Evolutionary conservation across 2,113 vertebrate species (phyloP).

Genomic region (Anser cygnoides): DNA sequence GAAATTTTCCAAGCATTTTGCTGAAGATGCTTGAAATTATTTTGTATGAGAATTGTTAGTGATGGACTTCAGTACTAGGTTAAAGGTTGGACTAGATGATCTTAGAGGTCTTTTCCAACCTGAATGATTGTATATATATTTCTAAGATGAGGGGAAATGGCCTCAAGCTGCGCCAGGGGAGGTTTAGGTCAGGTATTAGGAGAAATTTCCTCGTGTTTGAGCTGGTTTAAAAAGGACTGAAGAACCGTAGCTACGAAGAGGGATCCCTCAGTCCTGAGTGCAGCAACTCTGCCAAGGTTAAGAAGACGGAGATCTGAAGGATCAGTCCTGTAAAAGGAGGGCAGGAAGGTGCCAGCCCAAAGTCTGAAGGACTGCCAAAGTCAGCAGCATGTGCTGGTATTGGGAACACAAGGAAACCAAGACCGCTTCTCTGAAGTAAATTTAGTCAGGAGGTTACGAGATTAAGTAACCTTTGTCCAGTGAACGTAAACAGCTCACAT

Average conservation of each 20-base stretch:
- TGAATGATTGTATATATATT: no score
- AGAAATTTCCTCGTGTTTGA: not conserved
- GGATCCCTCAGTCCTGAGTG: not conserved
- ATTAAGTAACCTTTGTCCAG: not conserved
- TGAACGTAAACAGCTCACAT: no score
- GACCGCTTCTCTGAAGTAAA: not conserved
- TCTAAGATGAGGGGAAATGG: no score
- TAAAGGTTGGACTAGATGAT: no score
- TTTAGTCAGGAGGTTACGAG: not conserved
- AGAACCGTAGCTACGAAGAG: not conserved
- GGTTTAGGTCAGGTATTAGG: no score
- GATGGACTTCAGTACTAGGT: no score
- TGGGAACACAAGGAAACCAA: not conserved
- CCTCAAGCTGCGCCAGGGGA: no score
- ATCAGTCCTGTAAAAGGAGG: not conserved
- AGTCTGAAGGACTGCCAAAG: not conserved
- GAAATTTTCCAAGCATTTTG: not conserved
- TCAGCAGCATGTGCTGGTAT: fast-evolving
- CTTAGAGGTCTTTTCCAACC: no score
- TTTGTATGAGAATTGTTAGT: fast-evolving
- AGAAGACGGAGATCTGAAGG: not conserved
- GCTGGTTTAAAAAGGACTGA: not conserved
- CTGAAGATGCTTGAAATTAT: not conserved
- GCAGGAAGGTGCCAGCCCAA: not conserved
- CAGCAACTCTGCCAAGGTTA: not conserved